phyloP scores from a whole-genome alignment of 2,113 vertebrate species.

The Pollimyrus isidori region DNA sequence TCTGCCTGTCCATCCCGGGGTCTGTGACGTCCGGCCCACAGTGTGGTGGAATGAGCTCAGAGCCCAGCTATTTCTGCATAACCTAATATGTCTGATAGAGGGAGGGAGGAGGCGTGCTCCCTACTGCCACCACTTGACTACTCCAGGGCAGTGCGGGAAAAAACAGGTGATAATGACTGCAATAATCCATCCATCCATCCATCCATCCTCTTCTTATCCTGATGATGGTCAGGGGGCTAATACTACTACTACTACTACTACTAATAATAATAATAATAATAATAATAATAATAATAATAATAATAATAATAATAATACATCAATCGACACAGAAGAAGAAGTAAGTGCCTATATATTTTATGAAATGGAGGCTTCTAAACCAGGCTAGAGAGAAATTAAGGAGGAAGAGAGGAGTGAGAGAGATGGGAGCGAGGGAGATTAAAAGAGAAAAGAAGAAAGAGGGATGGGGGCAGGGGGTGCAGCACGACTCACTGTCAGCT shows the following conservation, averaged over 20 bases:
- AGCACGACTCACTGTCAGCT: slow-evolving; percentile 79
- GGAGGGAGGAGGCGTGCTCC: neutral
- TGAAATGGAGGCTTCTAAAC: neutral
- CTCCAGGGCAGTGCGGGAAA: neutral
- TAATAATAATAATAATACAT: neutral
- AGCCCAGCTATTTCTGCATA: neutral
- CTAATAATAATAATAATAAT: neutral
- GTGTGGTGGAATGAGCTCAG: neutral
- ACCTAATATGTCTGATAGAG: neutral
- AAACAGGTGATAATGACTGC: neutral
- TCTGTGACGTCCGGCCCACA: neutral
- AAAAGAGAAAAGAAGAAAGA: slow-evolving; percentile 17
- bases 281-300: neutral
- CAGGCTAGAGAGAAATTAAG: slow-evolving; percentile 25
- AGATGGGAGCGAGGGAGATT: slow-evolving; percentile 18
- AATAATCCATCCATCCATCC: neutral
- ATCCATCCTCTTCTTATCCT: neutral
- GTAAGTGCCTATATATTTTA: neutral
- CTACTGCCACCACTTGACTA: neutral
- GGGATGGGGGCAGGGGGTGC: neutral
- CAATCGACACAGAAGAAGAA: neutral
- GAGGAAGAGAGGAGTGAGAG: neutral
- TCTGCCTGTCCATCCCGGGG: neutral
- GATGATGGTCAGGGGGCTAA: neutral
- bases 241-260: neutral